Conservation (phyloP, 1,140 invertebrate genomes). For the Drosophila nigromelanica region DNA sequence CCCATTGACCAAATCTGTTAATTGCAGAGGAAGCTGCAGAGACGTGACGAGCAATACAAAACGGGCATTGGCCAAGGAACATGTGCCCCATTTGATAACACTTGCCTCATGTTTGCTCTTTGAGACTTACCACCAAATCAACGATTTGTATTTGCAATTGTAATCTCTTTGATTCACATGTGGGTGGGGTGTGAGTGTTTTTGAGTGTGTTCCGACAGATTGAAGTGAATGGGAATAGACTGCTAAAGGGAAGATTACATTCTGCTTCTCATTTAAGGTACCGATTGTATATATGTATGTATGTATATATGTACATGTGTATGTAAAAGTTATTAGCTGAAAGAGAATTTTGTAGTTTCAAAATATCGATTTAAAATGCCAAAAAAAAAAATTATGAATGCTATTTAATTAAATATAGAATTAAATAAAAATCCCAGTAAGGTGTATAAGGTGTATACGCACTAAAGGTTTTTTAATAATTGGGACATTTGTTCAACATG, state of each 20-base stretch:
- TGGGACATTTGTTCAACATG: no score
- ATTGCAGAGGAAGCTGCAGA: constrained; percentile 63
- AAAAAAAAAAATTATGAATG: no score
- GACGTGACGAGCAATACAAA: constrained; percentile 60
- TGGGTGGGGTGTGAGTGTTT: background rate
- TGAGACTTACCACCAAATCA: background rate
- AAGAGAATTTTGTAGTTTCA: no score
- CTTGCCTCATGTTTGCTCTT: constrained; percentile 4
- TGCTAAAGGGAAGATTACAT: background rate
- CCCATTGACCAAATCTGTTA: constrained; percentile 38
- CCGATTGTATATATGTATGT: no score
- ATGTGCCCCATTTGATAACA: constrained; percentile 42
- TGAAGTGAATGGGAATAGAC: background rate
- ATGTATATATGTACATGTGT: no score
- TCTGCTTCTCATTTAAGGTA: background rate
- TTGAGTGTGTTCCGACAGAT: background rate
- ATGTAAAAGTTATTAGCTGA: no score
- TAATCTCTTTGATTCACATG: constrained; percentile 30
- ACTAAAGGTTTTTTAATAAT: no score
- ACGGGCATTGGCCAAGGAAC: constrained; percentile 26
- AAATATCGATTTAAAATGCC: no score
- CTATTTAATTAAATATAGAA: no score
- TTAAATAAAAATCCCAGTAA: no score
- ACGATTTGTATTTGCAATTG: constrained; percentile 31
- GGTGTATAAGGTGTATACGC: no score